Evolutionary conservation across 1,140 invertebrate genomes (phyloP).

Genomic region (Mactra quadrangularis): DNA sequence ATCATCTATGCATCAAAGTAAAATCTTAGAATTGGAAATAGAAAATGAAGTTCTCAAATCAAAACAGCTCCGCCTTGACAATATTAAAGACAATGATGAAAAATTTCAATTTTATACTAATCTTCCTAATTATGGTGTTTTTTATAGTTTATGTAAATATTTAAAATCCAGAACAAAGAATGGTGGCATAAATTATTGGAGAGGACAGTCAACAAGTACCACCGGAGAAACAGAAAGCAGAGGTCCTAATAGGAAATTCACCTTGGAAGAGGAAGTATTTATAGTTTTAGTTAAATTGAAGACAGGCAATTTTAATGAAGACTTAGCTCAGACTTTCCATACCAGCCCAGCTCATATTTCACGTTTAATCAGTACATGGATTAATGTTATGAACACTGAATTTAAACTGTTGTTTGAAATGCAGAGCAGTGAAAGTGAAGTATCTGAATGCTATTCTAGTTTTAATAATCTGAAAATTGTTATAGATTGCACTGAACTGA

Average conservation of each 20-base stretch:
- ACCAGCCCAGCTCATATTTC: slow-evolving; percentile 13
- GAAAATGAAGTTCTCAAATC: slow-evolving; percentile 22
- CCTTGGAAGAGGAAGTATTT: too few relatives aligned
- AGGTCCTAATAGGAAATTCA: background rate
- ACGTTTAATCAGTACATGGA: background rate
- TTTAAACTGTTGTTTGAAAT: too few relatives aligned
- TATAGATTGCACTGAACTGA: slow-evolving; percentile 18
- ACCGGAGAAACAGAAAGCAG: background rate
- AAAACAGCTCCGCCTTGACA: too few relatives aligned
- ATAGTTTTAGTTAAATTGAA: too few relatives aligned
- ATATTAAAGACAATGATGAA: too few relatives aligned
- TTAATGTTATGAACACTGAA: slow-evolving; percentile 3
- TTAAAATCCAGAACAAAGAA: background rate
- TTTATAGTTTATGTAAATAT: slow-evolving; percentile 3
- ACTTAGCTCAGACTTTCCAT: slow-evolving; percentile 14
- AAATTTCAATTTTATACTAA: slow-evolving; percentile 43
- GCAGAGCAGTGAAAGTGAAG: too few relatives aligned
- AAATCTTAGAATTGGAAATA: slow-evolving; percentile 11
- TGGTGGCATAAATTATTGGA: slow-evolving; percentile 8
- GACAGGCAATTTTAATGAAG: too few relatives aligned
- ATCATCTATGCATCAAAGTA: background rate
- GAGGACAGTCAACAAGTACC: background rate
- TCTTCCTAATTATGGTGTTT: slow-evolving; percentile 23
- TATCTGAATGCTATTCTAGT: too few relatives aligned
- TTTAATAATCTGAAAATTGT: too few relatives aligned